Evolutionary conservation across 2,797 vertebrate species (phyloP).

Genomic region (Sebastiscus tertius): DNA sequence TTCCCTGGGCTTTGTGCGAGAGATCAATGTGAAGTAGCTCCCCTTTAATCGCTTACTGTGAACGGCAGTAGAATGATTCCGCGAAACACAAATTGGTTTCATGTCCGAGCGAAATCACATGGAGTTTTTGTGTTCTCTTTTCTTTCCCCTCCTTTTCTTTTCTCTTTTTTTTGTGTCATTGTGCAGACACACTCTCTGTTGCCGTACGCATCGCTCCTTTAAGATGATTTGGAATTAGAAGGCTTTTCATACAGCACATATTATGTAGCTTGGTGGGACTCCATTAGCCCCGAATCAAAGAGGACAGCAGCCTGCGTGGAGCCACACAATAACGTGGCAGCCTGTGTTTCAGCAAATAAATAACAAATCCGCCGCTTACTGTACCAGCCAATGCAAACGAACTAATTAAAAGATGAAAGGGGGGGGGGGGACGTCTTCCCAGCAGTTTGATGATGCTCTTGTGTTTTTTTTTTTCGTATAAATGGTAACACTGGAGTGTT

Average conservation of each 20-base stretch:
- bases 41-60: slow-evolving; percentile 70
- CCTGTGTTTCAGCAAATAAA: slow-evolving; percentile 81
- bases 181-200: slow-evolving; percentile 62
- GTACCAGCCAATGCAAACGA: slow-evolving; percentile 74
- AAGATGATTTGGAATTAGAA: slow-evolving; percentile 83
- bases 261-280: slow-evolving; percentile 82
- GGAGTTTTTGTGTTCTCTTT: slow-evolving; percentile 54
- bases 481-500: slow-evolving; percentile 56
- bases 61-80: slow-evolving; percentile 64
- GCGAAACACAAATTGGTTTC: slow-evolving; percentile 75
- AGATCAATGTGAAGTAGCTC: slow-evolving; percentile 67
- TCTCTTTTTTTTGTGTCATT: slow-evolving; percentile 45
- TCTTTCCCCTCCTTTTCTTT: slow-evolving; percentile 43
- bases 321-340: slow-evolving; percentile 75
- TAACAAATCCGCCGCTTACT: slow-evolving; percentile 79
- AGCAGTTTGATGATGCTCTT: slow-evolving; percentile 58
- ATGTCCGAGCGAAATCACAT: slow-evolving; percentile 72
- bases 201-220: slow-evolving; percentile 67
- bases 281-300: slow-evolving; percentile 84
- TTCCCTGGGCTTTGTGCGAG: slow-evolving; percentile 57
- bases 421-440: slow-evolving; percentile 52
- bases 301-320: slow-evolving; percentile 71
- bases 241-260: slow-evolving; percentile 74
- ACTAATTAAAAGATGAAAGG: slow-evolving; percentile 82
- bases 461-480: slow-evolving; percentile 10